Conservation (phyloP, 2,888 invertebrate genomes). For the Xanthorhoe designata region DNA sequence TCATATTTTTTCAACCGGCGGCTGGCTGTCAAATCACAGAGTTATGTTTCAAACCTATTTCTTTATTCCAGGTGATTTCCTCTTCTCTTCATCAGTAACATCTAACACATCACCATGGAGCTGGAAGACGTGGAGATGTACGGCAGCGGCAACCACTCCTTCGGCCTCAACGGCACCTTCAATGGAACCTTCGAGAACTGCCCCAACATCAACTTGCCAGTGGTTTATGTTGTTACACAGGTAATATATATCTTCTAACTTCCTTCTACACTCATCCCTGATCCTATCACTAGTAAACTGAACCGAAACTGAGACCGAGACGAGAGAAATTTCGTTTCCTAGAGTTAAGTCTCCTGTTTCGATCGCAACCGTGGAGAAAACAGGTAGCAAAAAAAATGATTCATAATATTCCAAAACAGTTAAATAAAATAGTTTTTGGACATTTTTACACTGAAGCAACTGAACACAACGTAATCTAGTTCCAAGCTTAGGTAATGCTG, state of each 20-base stretch:
- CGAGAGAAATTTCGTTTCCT: no score
- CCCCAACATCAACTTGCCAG: conserved; percentile 81
- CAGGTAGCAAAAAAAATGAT: no score
- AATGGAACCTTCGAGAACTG: conserved; percentile 79
- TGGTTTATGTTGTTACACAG: conserved; percentile 81
- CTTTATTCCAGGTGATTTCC: conserved; percentile 24
- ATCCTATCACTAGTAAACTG: neutral
- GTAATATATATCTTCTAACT: neutral
- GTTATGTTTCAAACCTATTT: neutral
- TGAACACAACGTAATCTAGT: no score
- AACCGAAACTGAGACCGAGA: no score
- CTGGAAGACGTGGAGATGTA: conserved; percentile 75
- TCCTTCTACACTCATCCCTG: neutral
- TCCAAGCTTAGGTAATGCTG: no score
- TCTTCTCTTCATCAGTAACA: neutral
- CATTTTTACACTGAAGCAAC: no score
- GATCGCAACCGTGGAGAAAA: no score
- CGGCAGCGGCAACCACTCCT: conserved; percentile 62
- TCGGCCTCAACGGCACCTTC: conserved; percentile 63
- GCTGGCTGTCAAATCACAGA: no score
- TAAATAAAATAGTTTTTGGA: no score
- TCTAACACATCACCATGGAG: conserved; percentile 57
- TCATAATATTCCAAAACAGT: no score
- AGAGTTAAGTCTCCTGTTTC: no score
- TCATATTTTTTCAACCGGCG: no score